These are phyloP conservation scores for Dasysyrphus tricinctus DNA, from an alignment of 2,888 invertebrate genomes.

Conservation along the genomic window DNA sequence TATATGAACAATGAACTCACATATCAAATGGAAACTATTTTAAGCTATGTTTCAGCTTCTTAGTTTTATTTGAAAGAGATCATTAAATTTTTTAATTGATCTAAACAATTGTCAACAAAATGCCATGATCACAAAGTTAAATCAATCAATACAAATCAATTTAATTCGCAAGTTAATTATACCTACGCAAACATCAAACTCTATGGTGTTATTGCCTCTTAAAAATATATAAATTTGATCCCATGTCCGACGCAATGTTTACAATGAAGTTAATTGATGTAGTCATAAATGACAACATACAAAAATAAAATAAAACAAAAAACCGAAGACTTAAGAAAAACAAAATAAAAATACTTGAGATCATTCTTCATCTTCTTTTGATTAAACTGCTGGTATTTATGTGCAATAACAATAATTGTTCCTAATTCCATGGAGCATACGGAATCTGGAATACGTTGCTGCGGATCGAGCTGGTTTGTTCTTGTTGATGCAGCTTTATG, in stretches of 20 bases:
- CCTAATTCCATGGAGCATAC: neutral
- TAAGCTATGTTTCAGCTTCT: no score
- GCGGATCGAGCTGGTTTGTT: conserved; percentile 22
- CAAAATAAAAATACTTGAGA: conserved; percentile 14
- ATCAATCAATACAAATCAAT: conserved; percentile 36
- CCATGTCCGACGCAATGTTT: conserved; percentile 5
- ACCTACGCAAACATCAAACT: neutral
- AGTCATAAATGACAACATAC: conserved; percentile 2
- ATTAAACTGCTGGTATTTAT: neutral
- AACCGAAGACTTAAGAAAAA: neutral
- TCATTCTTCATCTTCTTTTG: conserved; percentile 28
- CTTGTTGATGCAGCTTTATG: conserved; percentile 5
- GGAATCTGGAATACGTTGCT: neutral
- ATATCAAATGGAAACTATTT: no score
- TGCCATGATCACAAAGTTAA: conserved; percentile 2
- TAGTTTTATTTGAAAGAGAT: neutral
- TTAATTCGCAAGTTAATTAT: conserved; percentile 16
- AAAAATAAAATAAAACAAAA: neutral
- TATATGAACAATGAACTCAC: no score
- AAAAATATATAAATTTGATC: no score
- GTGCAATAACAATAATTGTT: conserved; percentile 23
- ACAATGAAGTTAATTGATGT: conserved; percentile 21
- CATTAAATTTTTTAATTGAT: neutral
- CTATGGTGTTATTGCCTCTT: neutral
- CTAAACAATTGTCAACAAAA: conserved; percentile 4